These are phyloP conservation scores for Rhombomys opimus DNA, from an alignment of 2,113 vertebrate species.

Conservation along the genomic window DNA sequence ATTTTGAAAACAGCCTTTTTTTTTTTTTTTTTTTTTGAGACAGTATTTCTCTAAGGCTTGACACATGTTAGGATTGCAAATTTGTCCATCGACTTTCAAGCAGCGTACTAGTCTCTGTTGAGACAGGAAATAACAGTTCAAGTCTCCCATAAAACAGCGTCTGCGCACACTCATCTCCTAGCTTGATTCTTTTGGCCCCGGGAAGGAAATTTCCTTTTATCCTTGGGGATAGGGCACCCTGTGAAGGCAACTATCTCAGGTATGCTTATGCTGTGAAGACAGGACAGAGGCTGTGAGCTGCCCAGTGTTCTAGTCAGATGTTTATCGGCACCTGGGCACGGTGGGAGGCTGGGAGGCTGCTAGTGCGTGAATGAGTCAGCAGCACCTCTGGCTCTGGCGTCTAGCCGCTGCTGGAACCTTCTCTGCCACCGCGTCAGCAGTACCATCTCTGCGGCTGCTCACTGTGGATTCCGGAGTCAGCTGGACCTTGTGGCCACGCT, in stretches of 20 bases:
- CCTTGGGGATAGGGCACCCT: not conserved
- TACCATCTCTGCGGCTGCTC: not conserved
- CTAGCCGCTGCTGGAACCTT: no score
- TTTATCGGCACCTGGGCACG: not conserved
- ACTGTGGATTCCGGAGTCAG: not conserved
- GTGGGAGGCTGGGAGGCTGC: not conserved
- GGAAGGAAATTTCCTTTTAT: not conserved
- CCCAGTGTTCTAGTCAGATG: not conserved
- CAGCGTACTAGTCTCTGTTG: not conserved
- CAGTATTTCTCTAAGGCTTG: not conserved
- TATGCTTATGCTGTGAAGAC: not conserved
- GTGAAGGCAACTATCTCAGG: not conserved
- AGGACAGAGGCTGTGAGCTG: not conserved
- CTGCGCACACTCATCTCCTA: not conserved
- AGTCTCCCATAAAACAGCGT: not conserved
- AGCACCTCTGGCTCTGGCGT: no score
- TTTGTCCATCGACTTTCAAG: not conserved
- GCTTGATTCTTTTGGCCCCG: not conserved
- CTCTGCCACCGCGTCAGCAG: rapidly evolving
- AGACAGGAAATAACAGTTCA: not conserved
- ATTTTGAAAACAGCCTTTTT: not conserved
- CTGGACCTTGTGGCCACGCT: not conserved
- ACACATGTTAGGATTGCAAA: not conserved
- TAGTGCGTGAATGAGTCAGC: not conserved
- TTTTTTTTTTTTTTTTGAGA: no score